A percentile compares a stretch with the other conserved stretches of the same genome.
Conservation (phyloP, 2,888 invertebrate species). For the Volucella bombylans region DNA sequence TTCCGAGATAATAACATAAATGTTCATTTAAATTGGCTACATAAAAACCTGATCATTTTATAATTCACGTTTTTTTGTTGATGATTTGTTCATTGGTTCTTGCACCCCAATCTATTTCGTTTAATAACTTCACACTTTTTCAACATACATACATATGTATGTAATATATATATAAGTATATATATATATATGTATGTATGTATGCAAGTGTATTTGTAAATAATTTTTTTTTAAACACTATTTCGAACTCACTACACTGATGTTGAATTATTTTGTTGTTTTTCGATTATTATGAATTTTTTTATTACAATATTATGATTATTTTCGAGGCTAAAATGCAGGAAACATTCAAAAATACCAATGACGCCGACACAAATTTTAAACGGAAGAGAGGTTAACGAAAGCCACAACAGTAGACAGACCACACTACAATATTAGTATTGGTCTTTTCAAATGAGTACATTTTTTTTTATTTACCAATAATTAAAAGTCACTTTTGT, state of each 20-base stretch:
- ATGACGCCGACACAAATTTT: no score
- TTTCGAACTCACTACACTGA: constrained; percentile 53
- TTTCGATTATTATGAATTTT: background rate
- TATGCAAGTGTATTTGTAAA: background rate
- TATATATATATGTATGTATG: background rate
- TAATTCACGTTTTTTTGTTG: constrained; percentile 20
- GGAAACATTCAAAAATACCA: no score
- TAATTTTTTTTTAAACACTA: background rate
- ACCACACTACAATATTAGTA: no score
- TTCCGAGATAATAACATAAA: background rate
- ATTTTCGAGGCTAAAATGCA: no score
- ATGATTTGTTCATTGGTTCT: background rate
- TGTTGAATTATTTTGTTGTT: constrained; percentile 20
- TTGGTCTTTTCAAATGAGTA: no score
- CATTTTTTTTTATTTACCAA: no score
- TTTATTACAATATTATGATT: no score
- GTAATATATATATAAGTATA: background rate
- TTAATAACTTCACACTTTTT: background rate
- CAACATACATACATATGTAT: constrained; percentile 1
- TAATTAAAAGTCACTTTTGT: no score
- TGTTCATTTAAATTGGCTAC: background rate
- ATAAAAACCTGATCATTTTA: constrained; percentile 29
- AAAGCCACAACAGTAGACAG: no score
- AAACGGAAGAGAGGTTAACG: no score
- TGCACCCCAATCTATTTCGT: background rate